Evolutionary conservation across 2,113 vertebrate genomes (phyloP).

Genomic region (Pterophyllum scalare): DNA sequence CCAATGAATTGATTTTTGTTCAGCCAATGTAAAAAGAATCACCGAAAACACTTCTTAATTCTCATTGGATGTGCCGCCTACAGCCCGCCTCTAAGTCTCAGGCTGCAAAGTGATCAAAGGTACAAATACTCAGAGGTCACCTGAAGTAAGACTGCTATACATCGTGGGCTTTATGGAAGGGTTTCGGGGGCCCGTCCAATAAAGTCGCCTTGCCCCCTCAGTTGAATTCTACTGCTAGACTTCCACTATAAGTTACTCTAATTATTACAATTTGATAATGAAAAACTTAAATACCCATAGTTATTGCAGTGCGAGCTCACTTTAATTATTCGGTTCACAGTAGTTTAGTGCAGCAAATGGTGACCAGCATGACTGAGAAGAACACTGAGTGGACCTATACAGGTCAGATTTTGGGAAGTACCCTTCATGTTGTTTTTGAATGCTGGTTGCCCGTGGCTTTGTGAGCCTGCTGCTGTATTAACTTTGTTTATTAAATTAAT

Average conservation of each 20-base stretch:
- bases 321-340: too few species aligned
- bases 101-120: neutral
- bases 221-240: accelerated
- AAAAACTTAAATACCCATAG: too few species aligned
- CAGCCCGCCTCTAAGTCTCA: neutral
- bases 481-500: accelerated
- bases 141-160: neutral
- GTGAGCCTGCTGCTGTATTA: neutral
- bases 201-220: neutral
- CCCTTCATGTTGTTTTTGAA: too few species aligned
- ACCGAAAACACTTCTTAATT: too few species aligned
- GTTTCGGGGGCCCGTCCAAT: neutral
- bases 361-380: neutral
- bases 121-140: accelerated
- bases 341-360: too few species aligned
- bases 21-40: neutral
- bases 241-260: neutral
- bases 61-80: neutral
- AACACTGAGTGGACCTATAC: neutral
- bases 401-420: too few species aligned
- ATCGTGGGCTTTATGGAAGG: neutral
- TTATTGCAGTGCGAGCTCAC: too few species aligned
- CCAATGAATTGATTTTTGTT: neutral
- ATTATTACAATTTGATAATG: neutral
- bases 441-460: too few species aligned